A percentile compares a stretch with the other conserved stretches of the same genome.
phyloP scores from a whole-genome alignment of 1,140 invertebrate species.

The Trypoxylus dichotomus region DNA sequence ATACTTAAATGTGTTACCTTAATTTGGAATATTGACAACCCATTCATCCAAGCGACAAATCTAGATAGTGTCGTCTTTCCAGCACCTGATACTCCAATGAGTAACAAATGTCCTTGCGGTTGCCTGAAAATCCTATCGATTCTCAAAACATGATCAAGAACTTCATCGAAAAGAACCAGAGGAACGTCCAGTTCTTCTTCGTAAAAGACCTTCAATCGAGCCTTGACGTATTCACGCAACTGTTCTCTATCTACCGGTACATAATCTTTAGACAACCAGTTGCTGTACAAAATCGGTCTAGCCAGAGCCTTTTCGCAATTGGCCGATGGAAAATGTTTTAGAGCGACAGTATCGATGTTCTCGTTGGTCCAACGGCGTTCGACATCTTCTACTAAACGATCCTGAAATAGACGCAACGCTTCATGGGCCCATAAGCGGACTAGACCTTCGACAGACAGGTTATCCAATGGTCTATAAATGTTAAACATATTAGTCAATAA shows the following conservation, averaged over 20 bases:
- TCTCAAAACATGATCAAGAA: constrained; percentile 95
- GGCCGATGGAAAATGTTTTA: constrained; percentile 93
- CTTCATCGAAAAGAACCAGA: constrained; percentile 97
- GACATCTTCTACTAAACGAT: constrained; percentile 89
- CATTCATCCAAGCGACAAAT: constrained; percentile 99
- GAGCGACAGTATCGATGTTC: constrained; percentile 91
- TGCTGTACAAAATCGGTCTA: constrained; percentile 95
- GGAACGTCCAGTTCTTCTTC: constrained; percentile 99
- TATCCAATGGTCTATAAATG: constrained; percentile 77
- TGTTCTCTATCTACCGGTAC: constrained; percentile 94
- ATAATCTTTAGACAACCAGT: constrained; percentile 99
- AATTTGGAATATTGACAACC: constrained; percentile 96
- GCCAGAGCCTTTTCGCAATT: constrained; percentile 82
- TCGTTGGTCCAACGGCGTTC: constrained; percentile 98
- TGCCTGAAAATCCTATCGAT: constrained; percentile 98
- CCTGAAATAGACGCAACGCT: constrained; percentile 96
- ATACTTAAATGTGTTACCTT: constrained; percentile 56
- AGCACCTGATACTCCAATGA: constrained; percentile 97
- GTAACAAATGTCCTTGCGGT: constrained; percentile 94
- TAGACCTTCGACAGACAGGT: constrained; percentile 87
- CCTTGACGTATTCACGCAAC: constrained; percentile 94
- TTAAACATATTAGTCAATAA: background rate
- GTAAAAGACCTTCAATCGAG: constrained; percentile 97
- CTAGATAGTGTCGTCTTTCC: constrained; percentile 98
- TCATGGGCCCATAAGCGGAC: constrained; percentile 99